A percentile compares a stretch with the other conserved stretches of the same genome.
These are phyloP conservation scores for Grammomys surdaster DNA, from an alignment of 2,113 vertebrate genomes.

Conservation along the genomic window DNA sequence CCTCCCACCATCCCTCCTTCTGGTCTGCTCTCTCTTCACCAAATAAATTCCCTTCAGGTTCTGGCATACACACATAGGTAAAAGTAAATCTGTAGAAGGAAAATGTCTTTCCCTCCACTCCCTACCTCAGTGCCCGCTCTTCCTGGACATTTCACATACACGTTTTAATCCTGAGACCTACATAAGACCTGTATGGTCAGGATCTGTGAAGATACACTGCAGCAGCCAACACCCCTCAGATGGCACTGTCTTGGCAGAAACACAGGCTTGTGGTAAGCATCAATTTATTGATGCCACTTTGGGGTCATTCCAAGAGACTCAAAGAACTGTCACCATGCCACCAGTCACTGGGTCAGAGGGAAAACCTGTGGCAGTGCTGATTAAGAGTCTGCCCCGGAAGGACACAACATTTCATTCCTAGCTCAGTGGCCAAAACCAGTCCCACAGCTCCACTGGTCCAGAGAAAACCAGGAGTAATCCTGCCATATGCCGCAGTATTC, in stretches of 20 bases:
- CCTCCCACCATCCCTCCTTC: background rate
- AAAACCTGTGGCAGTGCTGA: too few species aligned
- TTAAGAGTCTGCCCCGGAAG: too few species aligned
- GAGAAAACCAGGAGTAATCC: background rate
- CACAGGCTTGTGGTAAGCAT: too few species aligned
- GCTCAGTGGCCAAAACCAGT: too few species aligned
- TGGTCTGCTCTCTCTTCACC: background rate
- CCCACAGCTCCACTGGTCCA: too few species aligned
- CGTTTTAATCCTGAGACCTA: background rate
- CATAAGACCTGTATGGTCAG: background rate
- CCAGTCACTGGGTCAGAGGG: too few species aligned
- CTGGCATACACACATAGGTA: background rate
- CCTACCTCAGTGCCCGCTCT: background rate
- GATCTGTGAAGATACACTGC: rapidly evolving
- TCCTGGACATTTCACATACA: rapidly evolving
- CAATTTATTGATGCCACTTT: background rate
- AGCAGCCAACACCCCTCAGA: background rate
- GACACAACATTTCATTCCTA: too few species aligned
- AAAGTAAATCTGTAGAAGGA: background rate
- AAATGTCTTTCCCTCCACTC: background rate
- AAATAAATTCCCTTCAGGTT: background rate
- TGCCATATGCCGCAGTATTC: rapidly evolving
- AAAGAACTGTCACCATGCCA: too few species aligned
- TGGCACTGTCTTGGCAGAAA: too few species aligned
- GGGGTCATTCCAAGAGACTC: too few species aligned